These are phyloP conservation scores for Chlorospingus flavigularis DNA, from an alignment of 2,797 vertebrate genomes.

Conservation along the genomic window DNA sequence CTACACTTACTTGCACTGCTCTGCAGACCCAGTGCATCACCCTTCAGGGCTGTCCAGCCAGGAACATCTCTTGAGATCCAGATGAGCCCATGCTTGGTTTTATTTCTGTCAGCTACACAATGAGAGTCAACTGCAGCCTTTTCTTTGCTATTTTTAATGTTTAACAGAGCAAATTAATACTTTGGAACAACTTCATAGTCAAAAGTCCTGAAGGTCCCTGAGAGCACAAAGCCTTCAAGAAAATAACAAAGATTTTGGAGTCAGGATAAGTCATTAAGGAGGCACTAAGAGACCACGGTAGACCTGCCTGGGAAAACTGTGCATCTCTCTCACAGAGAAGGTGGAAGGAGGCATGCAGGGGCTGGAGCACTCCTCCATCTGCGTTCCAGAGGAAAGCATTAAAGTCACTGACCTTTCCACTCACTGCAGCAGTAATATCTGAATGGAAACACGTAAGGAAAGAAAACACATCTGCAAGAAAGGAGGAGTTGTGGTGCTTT, in stretches of 20 bases:
- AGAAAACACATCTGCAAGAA: background rate
- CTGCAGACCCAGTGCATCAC: background rate
- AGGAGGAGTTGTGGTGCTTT: background rate
- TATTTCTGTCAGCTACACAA: background rate
- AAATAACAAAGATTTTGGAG: background rate
- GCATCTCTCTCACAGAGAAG: background rate
- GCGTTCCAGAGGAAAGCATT: background rate
- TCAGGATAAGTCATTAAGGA: background rate
- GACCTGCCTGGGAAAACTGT: background rate
- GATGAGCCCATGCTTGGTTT: background rate
- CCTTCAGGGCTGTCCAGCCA: background rate
- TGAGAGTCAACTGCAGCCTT: background rate
- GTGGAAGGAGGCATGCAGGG: background rate
- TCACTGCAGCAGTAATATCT: background rate
- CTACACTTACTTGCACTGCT: accelerated
- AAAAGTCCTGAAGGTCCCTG: background rate
- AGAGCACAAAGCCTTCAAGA: background rate
- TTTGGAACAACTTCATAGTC: background rate
- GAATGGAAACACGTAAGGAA: background rate
- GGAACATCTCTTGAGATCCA: background rate
- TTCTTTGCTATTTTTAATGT: background rate
- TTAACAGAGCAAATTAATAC: background rate
- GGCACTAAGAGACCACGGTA: background rate
- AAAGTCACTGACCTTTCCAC: background rate
- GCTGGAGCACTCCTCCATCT: background rate